A percentile compares a stretch with the other conserved stretches of the same genome.
phyloP scores from a whole-genome alignment of 2,797 vertebrate species.

The Urocyon cinereoargenteus region DNA sequence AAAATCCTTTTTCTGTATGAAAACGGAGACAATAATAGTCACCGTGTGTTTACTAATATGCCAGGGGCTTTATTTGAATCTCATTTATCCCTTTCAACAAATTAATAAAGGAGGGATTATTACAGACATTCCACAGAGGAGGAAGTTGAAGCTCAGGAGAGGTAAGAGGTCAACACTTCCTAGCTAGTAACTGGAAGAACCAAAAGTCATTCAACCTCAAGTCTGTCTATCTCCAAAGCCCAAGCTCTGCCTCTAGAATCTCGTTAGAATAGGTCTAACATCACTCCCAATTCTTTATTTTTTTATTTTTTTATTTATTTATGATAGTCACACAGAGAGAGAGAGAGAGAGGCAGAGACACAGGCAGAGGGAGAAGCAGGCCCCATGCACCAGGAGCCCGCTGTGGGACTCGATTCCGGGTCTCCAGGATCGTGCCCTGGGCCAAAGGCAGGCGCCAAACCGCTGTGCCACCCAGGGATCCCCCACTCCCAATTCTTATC shows the following conservation, averaged over 20 bases:
- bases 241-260: constrained; percentile 24
- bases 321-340: no score
- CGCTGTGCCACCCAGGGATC: no score
- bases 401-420: no score
- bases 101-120: neutral
- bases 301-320: no score
- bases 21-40: neutral
- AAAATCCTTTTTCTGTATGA: neutral
- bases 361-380: no score
- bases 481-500: neutral
- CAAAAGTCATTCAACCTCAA: neutral
- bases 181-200: neutral
- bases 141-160: neutral
- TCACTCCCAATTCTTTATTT: neutral
- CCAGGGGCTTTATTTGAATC: neutral
- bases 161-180: neutral
- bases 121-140: neutral
- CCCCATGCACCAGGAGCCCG: no score
- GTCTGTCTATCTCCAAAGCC: neutral
- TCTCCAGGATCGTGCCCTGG: no score
- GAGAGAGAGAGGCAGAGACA: no score
- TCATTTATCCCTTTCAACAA: constrained; percentile 1
- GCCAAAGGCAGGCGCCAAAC: no score
- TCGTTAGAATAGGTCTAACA: neutral
- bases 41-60: neutral